Percentiles rank a stretch among this genome's conserved stretches.
phyloP scores from a whole-genome alignment of 2,797 vertebrate genomes.

The Coregonus ussuriensis region DNA sequence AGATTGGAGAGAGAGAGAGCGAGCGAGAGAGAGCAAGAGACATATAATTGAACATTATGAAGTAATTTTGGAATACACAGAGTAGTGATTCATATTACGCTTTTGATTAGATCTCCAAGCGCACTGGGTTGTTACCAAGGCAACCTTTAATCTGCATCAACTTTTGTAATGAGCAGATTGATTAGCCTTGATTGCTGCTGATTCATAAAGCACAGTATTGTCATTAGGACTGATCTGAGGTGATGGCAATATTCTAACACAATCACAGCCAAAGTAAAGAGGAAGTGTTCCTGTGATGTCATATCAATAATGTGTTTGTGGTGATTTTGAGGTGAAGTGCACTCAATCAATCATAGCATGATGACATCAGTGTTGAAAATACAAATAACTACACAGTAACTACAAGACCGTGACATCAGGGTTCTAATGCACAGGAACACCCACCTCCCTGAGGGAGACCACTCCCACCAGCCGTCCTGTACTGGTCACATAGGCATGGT shows the following conservation, averaged over 20 bases:
- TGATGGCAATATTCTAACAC: background rate
- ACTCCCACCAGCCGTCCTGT: constrained; percentile 95
- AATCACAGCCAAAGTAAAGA: background rate
- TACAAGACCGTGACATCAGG: background rate
- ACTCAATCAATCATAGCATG: background rate
- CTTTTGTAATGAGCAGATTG: background rate
- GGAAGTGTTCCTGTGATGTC: background rate
- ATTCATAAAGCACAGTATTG: background rate
- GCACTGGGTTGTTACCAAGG: background rate
- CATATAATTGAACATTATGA: no score
- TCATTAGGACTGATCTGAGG: background rate
- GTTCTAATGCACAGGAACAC: constrained; percentile 13
- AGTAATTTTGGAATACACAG: background rate
- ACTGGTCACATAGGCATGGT: constrained; percentile 97
- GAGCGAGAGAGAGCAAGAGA: background rate
- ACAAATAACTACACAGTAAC: background rate
- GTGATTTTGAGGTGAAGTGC: background rate
- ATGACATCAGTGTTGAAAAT: background rate
- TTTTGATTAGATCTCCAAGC: background rate
- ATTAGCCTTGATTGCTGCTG: constrained; percentile 3
- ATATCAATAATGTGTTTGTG: background rate
- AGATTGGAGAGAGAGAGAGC: background rate
- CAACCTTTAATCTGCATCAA: background rate
- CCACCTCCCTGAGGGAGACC: constrained; percentile 95
- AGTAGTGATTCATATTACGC: background rate